Conservation (phyloP, 2,113 vertebrate genomes). For the Anoplopoma fimbria region DNA sequence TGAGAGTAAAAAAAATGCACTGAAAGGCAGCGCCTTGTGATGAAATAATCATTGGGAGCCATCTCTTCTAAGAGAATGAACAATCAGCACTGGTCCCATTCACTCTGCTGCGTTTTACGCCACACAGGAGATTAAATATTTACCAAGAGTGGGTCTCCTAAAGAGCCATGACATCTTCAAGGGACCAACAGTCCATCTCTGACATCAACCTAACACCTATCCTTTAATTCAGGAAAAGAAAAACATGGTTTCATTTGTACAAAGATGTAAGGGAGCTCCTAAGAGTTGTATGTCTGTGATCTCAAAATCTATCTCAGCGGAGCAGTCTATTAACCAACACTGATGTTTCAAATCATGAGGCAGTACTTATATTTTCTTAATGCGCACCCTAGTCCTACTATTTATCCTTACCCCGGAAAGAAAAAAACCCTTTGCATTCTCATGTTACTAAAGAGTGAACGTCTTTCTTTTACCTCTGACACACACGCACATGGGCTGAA, state of each 20-base stretch:
- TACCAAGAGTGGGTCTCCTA: slow-evolving; percentile 61
- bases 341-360: slow-evolving; percentile 29
- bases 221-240: slow-evolving; percentile 55
- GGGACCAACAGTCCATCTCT: slow-evolving; percentile 52
- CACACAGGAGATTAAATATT: slow-evolving; percentile 79
- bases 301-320: slow-evolving; percentile 17
- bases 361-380: slow-evolving; percentile 35
- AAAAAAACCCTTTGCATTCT: background rate
- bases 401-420: slow-evolving; percentile 17
- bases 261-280: slow-evolving; percentile 42
- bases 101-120: slow-evolving; percentile 65
- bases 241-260: slow-evolving; percentile 56
- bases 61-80: slow-evolving; percentile 82
- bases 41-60: slow-evolving; percentile 80
- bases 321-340: slow-evolving; percentile 22
- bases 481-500: slow-evolving; percentile 39
- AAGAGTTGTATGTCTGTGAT: slow-evolving; percentile 16
- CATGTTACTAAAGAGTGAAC: slow-evolving; percentile 47
- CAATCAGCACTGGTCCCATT: slow-evolving; percentile 75
- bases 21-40: slow-evolving; percentile 62
- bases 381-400: slow-evolving; percentile 13
- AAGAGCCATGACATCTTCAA: slow-evolving; percentile 59
- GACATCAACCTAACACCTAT: slow-evolving; percentile 58
- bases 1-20: slow-evolving; percentile 31
- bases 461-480: slow-evolving; percentile 33